Percentiles rank a stretch among this genome's conserved stretches.
These are phyloP conservation scores for Coremacera marginata DNA, from an alignment of 2,888 invertebrate genomes.

Conservation along the genomic window DNA sequence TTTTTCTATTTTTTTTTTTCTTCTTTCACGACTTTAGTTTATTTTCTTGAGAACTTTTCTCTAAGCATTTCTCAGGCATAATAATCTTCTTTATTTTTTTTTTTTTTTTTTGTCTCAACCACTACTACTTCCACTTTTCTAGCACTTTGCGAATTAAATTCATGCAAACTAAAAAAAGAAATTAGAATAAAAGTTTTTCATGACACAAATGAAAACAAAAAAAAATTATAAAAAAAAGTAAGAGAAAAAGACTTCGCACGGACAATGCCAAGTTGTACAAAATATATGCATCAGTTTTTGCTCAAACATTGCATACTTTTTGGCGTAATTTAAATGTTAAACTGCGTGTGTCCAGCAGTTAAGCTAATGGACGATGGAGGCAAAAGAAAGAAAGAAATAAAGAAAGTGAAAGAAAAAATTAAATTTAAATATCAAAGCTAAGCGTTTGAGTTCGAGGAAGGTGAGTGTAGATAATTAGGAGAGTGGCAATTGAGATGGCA, in stretches of 20 bases:
- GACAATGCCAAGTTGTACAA: background rate
- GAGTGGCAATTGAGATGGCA: background rate
- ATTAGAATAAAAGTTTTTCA: slow-evolving; percentile 3
- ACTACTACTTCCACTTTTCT: background rate
- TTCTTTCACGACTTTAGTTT: background rate
- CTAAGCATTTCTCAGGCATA: too few species aligned
- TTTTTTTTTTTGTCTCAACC: background rate
- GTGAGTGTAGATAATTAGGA: background rate
- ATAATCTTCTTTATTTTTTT: background rate
- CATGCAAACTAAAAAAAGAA: background rate
- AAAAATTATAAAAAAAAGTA: background rate
- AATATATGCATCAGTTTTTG: slow-evolving; percentile 15
- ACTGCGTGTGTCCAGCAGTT: slow-evolving; percentile 28
- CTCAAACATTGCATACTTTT: slow-evolving; percentile 16
- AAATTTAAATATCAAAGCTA: slow-evolving; percentile 3
- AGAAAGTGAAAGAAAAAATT: background rate
- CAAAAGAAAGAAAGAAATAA: background rate
- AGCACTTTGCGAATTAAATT: slow-evolving; percentile 18
- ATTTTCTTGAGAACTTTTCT: too few species aligned
- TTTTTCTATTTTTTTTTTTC: background rate
- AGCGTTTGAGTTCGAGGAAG: background rate
- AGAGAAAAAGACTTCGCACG: background rate
- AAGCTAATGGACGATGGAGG: slow-evolving; percentile 23
- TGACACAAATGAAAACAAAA: background rate
- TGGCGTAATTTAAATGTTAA: slow-evolving; percentile 28